Evolutionary conservation across 2,888 invertebrate species (phyloP).

Genomic region (Apocheima hispidaria): DNA sequence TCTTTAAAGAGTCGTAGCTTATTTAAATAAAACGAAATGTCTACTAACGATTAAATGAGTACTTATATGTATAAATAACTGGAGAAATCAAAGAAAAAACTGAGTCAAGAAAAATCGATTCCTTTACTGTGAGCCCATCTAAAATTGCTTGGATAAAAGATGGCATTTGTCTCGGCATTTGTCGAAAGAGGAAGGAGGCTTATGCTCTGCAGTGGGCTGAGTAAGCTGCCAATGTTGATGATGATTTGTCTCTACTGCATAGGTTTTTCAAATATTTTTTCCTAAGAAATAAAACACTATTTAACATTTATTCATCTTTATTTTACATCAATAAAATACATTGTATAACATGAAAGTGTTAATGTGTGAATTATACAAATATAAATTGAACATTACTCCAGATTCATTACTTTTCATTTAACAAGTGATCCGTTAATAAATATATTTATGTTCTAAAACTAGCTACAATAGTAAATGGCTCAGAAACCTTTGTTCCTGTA

Average conservation of each 20-base stretch:
- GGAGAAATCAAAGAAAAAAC: too few relatives aligned
- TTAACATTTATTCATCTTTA: slow-evolving; percentile 55
- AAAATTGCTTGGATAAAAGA: too few relatives aligned
- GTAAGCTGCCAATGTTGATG: too few relatives aligned
- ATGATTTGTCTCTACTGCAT: neutral
- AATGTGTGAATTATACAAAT: slow-evolving; percentile 44
- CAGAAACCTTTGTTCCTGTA: slow-evolving; percentile 54
- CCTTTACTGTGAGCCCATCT: too few relatives aligned
- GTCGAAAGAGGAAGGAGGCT: too few relatives aligned
- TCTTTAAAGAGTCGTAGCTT: too few relatives aligned
- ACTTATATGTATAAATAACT: too few relatives aligned
- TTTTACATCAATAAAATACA: slow-evolving; percentile 76
- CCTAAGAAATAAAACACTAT: neutral
- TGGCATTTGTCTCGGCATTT: too few relatives aligned
- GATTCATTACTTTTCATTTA: slow-evolving; percentile 50
- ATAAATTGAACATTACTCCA: slow-evolving; percentile 35
- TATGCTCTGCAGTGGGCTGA: too few relatives aligned
- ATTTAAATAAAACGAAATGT: too few relatives aligned
- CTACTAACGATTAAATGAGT: too few relatives aligned
- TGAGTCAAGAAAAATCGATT: too few relatives aligned
- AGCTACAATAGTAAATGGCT: slow-evolving; percentile 53
- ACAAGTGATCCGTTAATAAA: slow-evolving; percentile 45
- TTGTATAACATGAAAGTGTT: slow-evolving; percentile 68
- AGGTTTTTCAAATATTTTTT: neutral
- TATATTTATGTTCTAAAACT: slow-evolving; percentile 41